Percentiles rank a stretch among this genome's conserved stretches.
phyloP scores from a whole-genome alignment of 2,888 invertebrate species.

The Candidula unifasciata region DNA sequence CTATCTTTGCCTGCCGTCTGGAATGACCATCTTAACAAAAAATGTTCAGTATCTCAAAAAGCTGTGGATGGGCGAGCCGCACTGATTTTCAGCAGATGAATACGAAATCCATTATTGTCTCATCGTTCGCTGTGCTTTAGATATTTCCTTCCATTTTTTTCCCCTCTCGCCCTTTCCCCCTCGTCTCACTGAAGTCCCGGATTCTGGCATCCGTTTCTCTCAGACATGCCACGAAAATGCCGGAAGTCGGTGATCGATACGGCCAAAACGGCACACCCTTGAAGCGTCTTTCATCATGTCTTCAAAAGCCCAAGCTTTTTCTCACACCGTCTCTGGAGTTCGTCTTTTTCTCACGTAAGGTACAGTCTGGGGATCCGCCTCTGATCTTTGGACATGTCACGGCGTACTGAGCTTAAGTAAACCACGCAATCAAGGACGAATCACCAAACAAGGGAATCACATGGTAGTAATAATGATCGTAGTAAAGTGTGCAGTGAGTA shows the following conservation, averaged over 20 bases:
- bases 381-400: background rate
- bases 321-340: background rate
- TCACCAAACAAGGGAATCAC: background rate
- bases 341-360: background rate
- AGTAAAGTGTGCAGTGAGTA: background rate
- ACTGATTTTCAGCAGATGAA: constrained; percentile 28
- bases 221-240: constrained; percentile 11
- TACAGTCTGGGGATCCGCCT: background rate
- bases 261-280: background rate
- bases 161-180: constrained; percentile 2
- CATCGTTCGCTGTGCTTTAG: constrained; percentile 15
- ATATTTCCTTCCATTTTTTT: background rate
- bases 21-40: constrained; percentile 13
- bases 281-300: constrained; percentile 14
- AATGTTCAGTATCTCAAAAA: constrained; percentile 11
- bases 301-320: constrained; percentile 12
- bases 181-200: constrained; percentile 9
- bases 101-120: constrained; percentile 38
- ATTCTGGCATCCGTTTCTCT: constrained; percentile 40
- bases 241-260: constrained; percentile 37
- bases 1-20: constrained; percentile 37
- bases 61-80: background rate
- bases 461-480: background rate
- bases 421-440: constrained; percentile 11
- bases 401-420: background rate